These are phyloP conservation scores for Aphodius granarius DNA, from an alignment of 2,888 invertebrate species.

Conservation along the genomic window DNA sequence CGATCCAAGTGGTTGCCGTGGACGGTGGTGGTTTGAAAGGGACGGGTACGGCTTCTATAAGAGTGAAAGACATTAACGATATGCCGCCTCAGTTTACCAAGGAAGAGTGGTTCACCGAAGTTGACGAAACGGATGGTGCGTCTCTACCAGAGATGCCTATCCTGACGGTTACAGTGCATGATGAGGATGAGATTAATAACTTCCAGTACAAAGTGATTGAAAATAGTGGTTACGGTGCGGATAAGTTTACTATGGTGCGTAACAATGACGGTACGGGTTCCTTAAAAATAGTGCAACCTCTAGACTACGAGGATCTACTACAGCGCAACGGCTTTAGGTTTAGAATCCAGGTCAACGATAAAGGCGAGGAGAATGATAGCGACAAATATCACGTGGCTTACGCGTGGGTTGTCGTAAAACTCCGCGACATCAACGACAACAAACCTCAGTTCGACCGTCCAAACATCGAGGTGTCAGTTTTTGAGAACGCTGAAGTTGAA, in stretches of 20 bases:
- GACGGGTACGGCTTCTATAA: conserved; percentile 91
- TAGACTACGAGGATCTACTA: conserved; percentile 92
- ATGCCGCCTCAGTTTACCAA: conserved; percentile 97
- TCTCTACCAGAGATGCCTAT: conserved; percentile 93
- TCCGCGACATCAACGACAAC: conserved; percentile 96
- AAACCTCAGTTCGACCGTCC: conserved; percentile 93
- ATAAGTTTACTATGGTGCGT: conserved; percentile 95
- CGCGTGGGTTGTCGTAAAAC: conserved; percentile 91
- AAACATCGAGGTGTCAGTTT: conserved; percentile 88
- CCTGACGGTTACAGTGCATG: conserved; percentile 91
- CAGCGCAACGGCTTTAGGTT: conserved; percentile 96
- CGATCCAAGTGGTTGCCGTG: conserved; percentile 95
- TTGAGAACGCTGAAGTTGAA: conserved; percentile 90
- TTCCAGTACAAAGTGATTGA: conserved; percentile 91
- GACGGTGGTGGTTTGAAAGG: conserved; percentile 95
- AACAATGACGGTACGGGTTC: conserved; percentile 96
- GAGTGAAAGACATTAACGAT: conserved; percentile 97
- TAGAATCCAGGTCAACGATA: conserved; percentile 92
- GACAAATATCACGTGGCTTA: conserved; percentile 97
- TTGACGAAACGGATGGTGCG: conserved; percentile 93
- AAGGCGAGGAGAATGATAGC: conserved; percentile 93
- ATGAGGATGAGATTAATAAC: conserved; percentile 95
- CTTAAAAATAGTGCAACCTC: conserved; percentile 90
- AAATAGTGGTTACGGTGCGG: conserved; percentile 92
- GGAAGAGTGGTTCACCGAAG: conserved; percentile 95